Percentiles rank a stretch among this genome's conserved stretches.
phyloP scores from a whole-genome alignment of 2,888 invertebrate genomes.

The Napeogenes inachia region DNA sequence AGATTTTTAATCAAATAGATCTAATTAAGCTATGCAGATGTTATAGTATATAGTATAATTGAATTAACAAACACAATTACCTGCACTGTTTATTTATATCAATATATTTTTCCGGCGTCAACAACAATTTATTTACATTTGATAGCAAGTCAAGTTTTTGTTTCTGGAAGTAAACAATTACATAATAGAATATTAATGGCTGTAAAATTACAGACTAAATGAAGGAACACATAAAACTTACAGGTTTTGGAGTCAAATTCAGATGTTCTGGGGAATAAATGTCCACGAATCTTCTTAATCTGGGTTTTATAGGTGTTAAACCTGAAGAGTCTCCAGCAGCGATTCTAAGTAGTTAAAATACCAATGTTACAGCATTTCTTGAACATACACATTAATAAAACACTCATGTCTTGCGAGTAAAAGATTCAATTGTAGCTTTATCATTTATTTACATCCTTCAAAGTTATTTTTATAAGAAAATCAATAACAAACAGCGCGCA shows the following conservation, averaged over 20 bases:
- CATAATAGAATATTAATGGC: neutral
- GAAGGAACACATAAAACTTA: constrained; percentile 43
- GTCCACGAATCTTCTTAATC: constrained; percentile 65
- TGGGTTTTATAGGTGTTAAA: constrained; percentile 58
- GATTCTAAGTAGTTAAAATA: constrained; percentile 20
- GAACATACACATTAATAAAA: constrained; percentile 10
- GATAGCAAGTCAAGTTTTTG: constrained; percentile 39
- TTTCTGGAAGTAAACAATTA: constrained; percentile 42
- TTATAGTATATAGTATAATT: neutral
- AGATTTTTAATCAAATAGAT: constrained; percentile 4
- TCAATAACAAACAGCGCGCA: constrained; percentile 73
- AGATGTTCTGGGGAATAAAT: constrained; percentile 72
- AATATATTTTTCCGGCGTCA: constrained; percentile 53
- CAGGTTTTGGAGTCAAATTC: constrained; percentile 64
- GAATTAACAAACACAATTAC: constrained; percentile 36
- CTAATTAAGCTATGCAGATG: too few species aligned
- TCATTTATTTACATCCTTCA: constrained; percentile 75
- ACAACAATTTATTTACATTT: constrained; percentile 51
- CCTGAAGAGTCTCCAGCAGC: constrained; percentile 44
- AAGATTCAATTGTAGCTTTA: constrained; percentile 53
- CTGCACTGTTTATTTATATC: constrained; percentile 59
- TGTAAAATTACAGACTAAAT: neutral
- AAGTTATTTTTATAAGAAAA: constrained; percentile 72
- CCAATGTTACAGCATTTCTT: constrained; percentile 6
- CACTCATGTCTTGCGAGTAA: constrained; percentile 34